These are phyloP conservation scores for Melanotaenia parkinsoni DNA, from an alignment of 2,797 vertebrate species.

Conservation along the genomic window DNA sequence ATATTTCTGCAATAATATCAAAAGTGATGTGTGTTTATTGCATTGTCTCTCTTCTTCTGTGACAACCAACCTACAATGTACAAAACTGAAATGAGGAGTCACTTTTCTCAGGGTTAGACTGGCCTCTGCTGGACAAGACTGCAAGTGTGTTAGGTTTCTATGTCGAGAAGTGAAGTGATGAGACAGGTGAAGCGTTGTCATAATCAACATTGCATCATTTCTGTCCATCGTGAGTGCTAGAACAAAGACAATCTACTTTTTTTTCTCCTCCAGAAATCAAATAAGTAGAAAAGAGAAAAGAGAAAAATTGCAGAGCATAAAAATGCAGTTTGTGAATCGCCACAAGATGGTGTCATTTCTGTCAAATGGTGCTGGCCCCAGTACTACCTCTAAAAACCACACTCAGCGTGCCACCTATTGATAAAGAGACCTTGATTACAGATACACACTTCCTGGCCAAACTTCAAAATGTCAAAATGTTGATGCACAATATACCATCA, in stretches of 20 bases:
- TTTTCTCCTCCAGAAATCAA: background rate
- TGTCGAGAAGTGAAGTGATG: slow-evolving; percentile 12
- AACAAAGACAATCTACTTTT: background rate
- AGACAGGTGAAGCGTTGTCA: background rate
- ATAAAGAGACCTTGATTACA: background rate
- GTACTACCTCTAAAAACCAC: slow-evolving; percentile 8
- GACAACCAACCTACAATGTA: slow-evolving; percentile 17
- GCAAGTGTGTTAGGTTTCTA: background rate
- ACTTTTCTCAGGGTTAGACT: slow-evolving; percentile 48
- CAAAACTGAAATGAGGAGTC: slow-evolving; percentile 15
- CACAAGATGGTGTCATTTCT: slow-evolving; percentile 71
- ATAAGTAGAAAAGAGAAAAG: background rate
- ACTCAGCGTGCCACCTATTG: slow-evolving; percentile 53
- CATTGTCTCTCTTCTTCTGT: slow-evolving; percentile 15
- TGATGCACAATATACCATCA: too few species aligned
- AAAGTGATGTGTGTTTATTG: slow-evolving; percentile 9
- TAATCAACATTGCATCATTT: slow-evolving; percentile 8
- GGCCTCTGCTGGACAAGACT: slow-evolving; percentile 68
- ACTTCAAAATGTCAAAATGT: too few species aligned
- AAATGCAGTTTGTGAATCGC: slow-evolving; percentile 29
- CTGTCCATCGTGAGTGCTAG: background rate
- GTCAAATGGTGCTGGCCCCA: slow-evolving; percentile 1
- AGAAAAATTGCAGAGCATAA: background rate
- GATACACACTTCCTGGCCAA: too few species aligned
- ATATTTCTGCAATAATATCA: background rate